Evolutionary conservation across 1,140 invertebrate species (phyloP).

Genomic region (Lepidurus couesii): DNA sequence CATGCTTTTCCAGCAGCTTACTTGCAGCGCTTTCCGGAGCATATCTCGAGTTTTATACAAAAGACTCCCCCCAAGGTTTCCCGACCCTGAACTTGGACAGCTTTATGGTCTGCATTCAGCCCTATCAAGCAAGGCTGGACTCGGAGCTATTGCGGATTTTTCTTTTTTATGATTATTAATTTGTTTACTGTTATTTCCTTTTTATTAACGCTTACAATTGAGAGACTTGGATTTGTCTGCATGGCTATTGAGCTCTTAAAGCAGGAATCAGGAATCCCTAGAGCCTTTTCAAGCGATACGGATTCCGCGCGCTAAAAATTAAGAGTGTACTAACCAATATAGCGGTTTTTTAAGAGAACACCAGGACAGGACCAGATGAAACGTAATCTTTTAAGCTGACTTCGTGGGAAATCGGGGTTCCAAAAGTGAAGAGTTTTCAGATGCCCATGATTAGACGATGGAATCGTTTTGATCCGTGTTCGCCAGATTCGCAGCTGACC

Average conservation of each 20-base stretch:
- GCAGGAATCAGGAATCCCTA: neutral
- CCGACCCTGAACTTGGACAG: conserved; percentile 17
- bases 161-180: neutral
- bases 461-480: conserved; percentile 5
- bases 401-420: neutral
- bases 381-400: neutral
- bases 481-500: neutral
- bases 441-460: neutral
- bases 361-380: too few relatives aligned
- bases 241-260: conserved; percentile 7
- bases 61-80: neutral
- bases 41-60: neutral
- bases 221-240: neutral
- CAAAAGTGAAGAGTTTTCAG: neutral
- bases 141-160: conserved; percentile 9
- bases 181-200: too few relatives aligned
- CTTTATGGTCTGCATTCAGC: neutral
- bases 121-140: neutral
- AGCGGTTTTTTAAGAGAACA: too few relatives aligned
- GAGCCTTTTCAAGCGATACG: neutral
- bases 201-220: neutral
- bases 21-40: neutral
- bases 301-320: neutral
- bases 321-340: neutral
- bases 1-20: neutral